Base-by-base conservation (phyloP, 2,888 invertebrate genomes). In the Eilema griseolum region DNA sequence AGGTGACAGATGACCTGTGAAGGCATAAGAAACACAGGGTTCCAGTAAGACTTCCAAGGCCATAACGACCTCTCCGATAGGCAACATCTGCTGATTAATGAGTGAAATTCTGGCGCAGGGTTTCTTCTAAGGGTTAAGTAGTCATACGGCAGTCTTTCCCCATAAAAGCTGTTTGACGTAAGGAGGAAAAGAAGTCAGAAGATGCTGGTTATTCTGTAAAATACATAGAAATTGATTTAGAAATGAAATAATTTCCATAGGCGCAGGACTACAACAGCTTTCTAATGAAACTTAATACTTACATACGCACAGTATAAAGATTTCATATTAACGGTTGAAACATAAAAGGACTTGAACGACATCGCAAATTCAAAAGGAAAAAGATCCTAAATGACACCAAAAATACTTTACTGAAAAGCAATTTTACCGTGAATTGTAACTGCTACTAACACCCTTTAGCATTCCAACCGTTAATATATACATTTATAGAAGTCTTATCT, bases 401-500 rank as follows among this genome's bases (percentile, higher is more conserved):
- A 52, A 52, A 52, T n/a, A 52, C n/a, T 52, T 52, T 20, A 52
- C 52, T 52, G 10, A n/a, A 52, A n/a, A n/a, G n/a, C 10, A n/a
- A n/a, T 52, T n/a, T 52, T 52, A 8, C 8, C 10, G 20, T 46
- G 46, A 8, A 52, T 8, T 52, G 7, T 20, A n/a, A n/a, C 52
- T 10, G n/a, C 5, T 3, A 7, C 46, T 46, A 20, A 52, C 10
- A 8, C 4, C 52, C 10, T 52, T 52, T 46, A 46, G 3, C 5
- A 3, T 52, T 52, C n/a, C 2, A 52, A 52, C 52, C 20, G 5
- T n/a, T 0, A 10, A n/a, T 52, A 52, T n/a, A n/a, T n/a, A 52
- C n/a, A 52, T 52, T 52, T 56, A 56, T 56, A 68, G 20, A 24
- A 33, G 16, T 52, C 63, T 65, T 69, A 65, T 65, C 69, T 65